Percentiles rank a stretch among this genome's conserved stretches.
Conservation (phyloP, 2,888 invertebrate genomes). For the Sycophila texana region DNA sequence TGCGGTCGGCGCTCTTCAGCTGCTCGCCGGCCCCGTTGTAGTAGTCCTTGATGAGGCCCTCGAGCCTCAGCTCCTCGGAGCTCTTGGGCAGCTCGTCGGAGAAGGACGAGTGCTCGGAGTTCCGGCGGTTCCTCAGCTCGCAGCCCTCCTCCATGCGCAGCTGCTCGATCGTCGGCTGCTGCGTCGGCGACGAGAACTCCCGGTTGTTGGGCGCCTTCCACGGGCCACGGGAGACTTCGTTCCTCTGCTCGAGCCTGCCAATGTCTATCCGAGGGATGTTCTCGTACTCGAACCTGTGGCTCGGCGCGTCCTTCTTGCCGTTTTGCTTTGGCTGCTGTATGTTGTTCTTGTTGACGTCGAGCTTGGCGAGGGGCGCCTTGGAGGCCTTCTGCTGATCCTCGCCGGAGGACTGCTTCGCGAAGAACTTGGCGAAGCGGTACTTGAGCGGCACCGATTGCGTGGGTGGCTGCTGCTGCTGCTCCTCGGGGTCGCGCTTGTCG, state of each 20-base stretch:
- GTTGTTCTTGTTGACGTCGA: constrained; percentile 72
- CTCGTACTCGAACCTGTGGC: constrained; percentile 72
- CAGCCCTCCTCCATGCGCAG: constrained; percentile 70
- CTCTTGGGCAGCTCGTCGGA: constrained; percentile 53
- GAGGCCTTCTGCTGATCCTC: constrained; percentile 44
- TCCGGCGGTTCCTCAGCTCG: constrained; percentile 65
- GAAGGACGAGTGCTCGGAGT: constrained; percentile 51
- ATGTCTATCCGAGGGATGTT: constrained; percentile 73
- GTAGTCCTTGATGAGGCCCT: constrained; percentile 70
- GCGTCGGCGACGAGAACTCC: constrained; percentile 39
- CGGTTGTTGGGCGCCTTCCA: constrained; percentile 22
- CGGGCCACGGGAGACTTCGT: constrained; percentile 26
- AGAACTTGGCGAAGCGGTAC: constrained; percentile 70
- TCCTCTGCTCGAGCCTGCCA: constrained; percentile 67
- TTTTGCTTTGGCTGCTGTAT: constrained; percentile 50
- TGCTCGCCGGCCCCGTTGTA: constrained; percentile 68
- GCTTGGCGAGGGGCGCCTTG: constrained; percentile 60
- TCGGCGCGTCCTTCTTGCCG: constrained; percentile 46
- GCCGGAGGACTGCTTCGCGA: constrained; percentile 58
- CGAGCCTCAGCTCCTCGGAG: constrained; percentile 64
- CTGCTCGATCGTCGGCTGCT: constrained; percentile 71
- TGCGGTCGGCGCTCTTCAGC: constrained; percentile 62
- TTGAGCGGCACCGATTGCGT: constrained; percentile 60
- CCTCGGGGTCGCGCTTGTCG: constrained; percentile 62
- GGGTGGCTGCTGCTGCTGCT: constrained; percentile 58